Conservation (phyloP, 2,113 vertebrate genomes). For the Oxyruncus cristatus region DNA sequence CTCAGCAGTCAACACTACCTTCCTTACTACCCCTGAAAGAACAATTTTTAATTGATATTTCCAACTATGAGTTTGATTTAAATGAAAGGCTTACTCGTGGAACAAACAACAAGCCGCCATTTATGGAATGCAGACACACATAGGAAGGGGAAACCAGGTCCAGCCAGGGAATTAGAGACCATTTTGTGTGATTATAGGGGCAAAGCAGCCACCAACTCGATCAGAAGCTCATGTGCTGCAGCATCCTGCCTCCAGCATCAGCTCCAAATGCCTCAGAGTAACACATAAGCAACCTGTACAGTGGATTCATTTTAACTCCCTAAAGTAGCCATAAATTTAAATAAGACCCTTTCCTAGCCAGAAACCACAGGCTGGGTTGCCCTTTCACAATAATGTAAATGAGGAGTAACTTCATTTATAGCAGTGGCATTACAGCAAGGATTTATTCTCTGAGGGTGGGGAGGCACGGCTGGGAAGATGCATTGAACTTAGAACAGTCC, state of each 20-base stretch:
- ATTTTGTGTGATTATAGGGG: not conserved
- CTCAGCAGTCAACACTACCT: not conserved
- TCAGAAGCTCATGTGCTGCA: not conserved
- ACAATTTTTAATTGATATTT: not conserved
- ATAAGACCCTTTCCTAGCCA: not conserved
- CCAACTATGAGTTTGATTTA: not conserved
- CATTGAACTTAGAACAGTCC: not conserved
- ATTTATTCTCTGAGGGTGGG: not conserved
- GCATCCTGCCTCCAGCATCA: not conserved
- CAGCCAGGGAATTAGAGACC: not conserved
- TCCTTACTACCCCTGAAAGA: not conserved
- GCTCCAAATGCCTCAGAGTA: not conserved
- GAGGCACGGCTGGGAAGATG: not conserved
- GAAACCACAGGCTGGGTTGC: not conserved
- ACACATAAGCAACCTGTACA: fast-evolving
- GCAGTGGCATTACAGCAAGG: not conserved
- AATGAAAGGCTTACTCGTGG: fast-evolving
- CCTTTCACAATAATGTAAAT: not conserved
- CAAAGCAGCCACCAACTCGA: not conserved
- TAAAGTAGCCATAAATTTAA: not conserved
- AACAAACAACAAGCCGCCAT: not conserved
- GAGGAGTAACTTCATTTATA: not conserved
- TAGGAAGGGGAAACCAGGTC: not conserved
- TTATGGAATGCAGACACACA: not conserved
- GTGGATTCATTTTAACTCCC: not conserved